Evolutionary conservation across 2,113 vertebrate genomes (phyloP).

Genomic region (Mixornis gularis): DNA sequence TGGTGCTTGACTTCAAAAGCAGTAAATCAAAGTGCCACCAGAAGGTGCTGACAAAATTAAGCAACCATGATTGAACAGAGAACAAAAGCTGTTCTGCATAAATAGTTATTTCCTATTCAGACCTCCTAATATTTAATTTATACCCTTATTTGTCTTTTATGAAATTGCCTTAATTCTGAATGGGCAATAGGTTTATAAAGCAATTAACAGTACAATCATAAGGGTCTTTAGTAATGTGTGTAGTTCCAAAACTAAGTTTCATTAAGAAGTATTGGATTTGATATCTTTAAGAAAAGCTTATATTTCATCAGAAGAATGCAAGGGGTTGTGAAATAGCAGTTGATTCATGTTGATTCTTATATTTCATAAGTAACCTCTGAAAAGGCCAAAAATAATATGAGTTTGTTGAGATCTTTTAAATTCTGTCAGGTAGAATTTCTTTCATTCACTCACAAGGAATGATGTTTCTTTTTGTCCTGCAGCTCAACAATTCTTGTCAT

Average conservation of each 20-base stretch:
- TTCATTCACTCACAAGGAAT: not conserved
- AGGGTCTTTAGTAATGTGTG: not conserved
- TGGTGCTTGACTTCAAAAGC: slow-evolving; percentile 26
- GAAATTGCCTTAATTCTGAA: slow-evolving; percentile 29
- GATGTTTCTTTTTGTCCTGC: not conserved
- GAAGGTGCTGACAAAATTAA: slow-evolving; percentile 45
- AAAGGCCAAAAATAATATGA: not conserved
- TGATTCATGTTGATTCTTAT: not conserved
- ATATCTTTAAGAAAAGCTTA: not conserved
- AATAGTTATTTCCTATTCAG: slow-evolving; percentile 30
- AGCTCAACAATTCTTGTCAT: not conserved
- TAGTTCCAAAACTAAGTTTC: not conserved
- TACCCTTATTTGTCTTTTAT: slow-evolving; percentile 38
- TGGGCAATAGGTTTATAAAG: slow-evolving; percentile 29
- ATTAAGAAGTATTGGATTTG: not conserved
- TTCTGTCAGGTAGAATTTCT: not conserved
- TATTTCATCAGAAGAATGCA: not conserved
- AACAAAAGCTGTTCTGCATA: slow-evolving; percentile 33
- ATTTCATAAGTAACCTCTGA: not conserved
- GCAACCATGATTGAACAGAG: slow-evolving; percentile 8
- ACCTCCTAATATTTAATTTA: slow-evolving; percentile 47
- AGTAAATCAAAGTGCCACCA: slow-evolving; percentile 11
- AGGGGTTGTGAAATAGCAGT: not conserved
- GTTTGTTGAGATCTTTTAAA: not conserved
- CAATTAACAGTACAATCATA: slow-evolving; percentile 11